Conservation (phyloP, 2,113 vertebrate genomes). For the Vombatus ursinus region DNA sequence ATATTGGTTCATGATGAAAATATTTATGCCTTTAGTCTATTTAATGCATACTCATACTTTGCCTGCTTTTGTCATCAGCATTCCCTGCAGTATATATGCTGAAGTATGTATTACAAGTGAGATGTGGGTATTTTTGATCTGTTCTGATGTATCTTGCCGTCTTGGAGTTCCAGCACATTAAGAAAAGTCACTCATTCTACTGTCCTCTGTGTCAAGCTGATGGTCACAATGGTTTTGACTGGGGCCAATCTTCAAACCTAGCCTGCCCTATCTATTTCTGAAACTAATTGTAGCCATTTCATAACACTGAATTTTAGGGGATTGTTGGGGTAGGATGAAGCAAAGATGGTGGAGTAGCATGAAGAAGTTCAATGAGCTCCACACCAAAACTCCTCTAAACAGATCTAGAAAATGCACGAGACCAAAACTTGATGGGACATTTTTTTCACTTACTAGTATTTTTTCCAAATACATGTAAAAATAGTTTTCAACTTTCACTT, state of each 20-base stretch:
- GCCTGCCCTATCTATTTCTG: neutral
- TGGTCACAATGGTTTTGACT: neutral
- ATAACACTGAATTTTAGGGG: neutral
- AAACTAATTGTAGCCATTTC: neutral
- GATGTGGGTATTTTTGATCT: neutral
- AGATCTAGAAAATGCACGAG: neutral
- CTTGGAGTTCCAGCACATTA: neutral
- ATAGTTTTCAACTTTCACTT: no score
- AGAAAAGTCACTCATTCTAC: neutral
- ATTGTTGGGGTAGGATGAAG: neutral
- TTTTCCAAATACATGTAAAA: no score
- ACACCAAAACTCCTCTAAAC: neutral
- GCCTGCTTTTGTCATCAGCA: neutral
- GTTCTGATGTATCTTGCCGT: neutral
- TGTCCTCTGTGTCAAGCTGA: neutral
- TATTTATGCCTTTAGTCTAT: neutral
- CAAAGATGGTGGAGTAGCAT: neutral
- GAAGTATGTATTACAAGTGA: neutral
- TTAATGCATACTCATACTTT: neutral
- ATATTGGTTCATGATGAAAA: neutral
- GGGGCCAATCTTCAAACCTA: neutral
- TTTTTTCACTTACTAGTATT: no score
- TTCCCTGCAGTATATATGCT: neutral
- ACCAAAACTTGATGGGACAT: no score
- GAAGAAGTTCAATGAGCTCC: neutral